Conservation (phyloP, 2,797 vertebrate genomes). For the Microtus obscurus region DNA sequence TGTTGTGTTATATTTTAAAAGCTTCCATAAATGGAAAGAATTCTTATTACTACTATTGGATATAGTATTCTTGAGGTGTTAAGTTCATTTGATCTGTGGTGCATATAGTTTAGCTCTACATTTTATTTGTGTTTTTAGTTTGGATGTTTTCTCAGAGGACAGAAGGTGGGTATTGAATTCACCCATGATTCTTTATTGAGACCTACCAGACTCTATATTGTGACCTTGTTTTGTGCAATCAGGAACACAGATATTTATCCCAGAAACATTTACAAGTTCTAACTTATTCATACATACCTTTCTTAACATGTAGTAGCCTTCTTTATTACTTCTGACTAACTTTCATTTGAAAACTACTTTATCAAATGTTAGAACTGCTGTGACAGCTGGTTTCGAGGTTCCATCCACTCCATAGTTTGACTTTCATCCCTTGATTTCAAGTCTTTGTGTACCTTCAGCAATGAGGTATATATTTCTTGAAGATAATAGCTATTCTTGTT, state of each 20-base stretch:
- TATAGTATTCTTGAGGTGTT: neutral
- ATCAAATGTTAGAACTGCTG: neutral
- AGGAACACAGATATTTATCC: neutral
- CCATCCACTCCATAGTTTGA: neutral
- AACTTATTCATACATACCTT: neutral
- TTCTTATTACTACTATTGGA: neutral
- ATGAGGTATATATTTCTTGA: neutral
- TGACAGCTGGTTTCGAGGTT: neutral
- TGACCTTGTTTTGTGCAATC: neutral
- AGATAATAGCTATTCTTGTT: neutral
- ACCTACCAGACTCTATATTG: neutral
- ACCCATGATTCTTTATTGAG: neutral
- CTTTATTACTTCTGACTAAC: neutral
- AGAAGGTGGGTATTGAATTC: neutral
- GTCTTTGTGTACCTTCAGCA: neutral
- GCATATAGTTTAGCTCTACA: neutral
- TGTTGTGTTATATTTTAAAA: neutral
- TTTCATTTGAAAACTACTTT: neutral
- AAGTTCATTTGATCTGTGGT: neutral
- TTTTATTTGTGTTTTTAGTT: neutral
- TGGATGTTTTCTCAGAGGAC: neutral
- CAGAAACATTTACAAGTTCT: neutral
- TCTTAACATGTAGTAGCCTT: neutral
- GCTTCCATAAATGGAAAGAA: neutral
- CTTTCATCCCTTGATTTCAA: neutral